Conservation (phyloP, 2,113 vertebrate species). For the Bettongia penicillata region DNA sequence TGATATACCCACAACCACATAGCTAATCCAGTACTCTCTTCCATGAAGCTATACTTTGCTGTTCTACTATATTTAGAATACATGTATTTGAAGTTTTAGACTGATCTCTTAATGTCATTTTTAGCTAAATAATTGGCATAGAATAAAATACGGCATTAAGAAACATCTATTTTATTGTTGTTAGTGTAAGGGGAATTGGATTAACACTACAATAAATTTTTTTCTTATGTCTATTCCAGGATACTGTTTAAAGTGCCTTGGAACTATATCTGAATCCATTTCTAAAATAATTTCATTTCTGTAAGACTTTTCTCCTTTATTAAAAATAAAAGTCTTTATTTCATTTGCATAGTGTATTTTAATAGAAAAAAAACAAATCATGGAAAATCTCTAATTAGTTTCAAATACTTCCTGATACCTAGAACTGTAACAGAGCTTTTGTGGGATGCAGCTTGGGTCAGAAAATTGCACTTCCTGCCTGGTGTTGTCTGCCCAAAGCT, state of each 20-base stretch:
- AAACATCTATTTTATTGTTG: neutral
- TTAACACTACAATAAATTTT: neutral
- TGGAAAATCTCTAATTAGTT: neutral
- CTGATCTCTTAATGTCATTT: conserved; percentile 39
- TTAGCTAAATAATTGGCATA: conserved; percentile 34
- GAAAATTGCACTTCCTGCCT: neutral
- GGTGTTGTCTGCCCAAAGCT: neutral
- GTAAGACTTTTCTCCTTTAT: neutral
- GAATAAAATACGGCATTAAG: conserved; percentile 6
- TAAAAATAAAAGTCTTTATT: neutral
- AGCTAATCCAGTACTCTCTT: conserved; percentile 6
- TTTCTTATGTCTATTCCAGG: neutral
- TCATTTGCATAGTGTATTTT: neutral
- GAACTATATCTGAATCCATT: neutral
- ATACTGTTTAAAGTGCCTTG: neutral
- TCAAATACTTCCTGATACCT: neutral
- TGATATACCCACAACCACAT: conserved; percentile 14
- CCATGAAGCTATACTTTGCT: neutral
- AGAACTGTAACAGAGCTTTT: neutral
- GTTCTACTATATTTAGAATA: conserved; percentile 26
- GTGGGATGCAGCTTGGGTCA: neutral
- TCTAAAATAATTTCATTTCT: neutral
- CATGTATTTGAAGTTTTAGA: conserved; percentile 21
- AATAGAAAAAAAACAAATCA: neutral
- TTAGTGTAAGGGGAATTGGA: neutral